A percentile compares a stretch with the other conserved stretches of the same genome.
These are phyloP conservation scores for Perca fluviatilis DNA, from an alignment of 2,113 vertebrate species.

Conservation along the genomic window DNA sequence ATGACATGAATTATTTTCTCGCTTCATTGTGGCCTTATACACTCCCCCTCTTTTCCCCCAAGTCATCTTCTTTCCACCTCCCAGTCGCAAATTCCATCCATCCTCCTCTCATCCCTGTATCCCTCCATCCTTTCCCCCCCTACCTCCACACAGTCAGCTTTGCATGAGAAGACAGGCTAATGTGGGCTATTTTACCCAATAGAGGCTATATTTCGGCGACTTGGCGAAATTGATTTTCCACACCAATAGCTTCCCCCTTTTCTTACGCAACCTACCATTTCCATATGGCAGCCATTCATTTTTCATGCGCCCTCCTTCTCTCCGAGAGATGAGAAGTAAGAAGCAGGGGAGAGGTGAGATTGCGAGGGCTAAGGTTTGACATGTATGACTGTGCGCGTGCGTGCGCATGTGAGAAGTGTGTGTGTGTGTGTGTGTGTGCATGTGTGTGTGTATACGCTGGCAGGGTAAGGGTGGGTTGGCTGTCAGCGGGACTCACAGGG, in stretches of 20 bases:
- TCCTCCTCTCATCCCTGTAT: conserved; percentile 16
- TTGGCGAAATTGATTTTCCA: conserved; percentile 83
- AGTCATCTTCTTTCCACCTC: conserved; percentile 3
- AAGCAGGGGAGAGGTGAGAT: conserved; percentile 39
- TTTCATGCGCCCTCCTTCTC: conserved; percentile 50
- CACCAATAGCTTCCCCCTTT: conserved; percentile 67
- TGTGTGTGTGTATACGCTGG: neutral
- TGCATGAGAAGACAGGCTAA: conserved; percentile 72
- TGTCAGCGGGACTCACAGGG: conserved; percentile 63
- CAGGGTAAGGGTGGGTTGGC: conserved; percentile 31
- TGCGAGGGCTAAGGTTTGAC: conserved; percentile 48
- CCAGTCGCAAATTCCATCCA: conserved; percentile 8
- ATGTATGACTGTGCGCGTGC: conserved; percentile 25
- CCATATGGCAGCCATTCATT: conserved; percentile 68
- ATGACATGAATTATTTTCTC: conserved; percentile 15
- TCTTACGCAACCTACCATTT: conserved; percentile 62
- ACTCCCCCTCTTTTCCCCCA: too few species aligned
- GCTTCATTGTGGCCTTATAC: conserved; percentile 1
- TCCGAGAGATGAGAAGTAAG: conserved; percentile 44
- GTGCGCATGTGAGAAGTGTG: neutral
- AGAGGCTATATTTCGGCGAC: conserved; percentile 66
- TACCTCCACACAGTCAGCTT: conserved; percentile 42
- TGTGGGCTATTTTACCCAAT: conserved; percentile 71
- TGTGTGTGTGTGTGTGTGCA: conserved; percentile 1
- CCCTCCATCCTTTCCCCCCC: conserved; percentile 20